Evolutionary conservation across 2,888 invertebrate genomes (phyloP).

Genomic region (Plebejus anna): DNA sequence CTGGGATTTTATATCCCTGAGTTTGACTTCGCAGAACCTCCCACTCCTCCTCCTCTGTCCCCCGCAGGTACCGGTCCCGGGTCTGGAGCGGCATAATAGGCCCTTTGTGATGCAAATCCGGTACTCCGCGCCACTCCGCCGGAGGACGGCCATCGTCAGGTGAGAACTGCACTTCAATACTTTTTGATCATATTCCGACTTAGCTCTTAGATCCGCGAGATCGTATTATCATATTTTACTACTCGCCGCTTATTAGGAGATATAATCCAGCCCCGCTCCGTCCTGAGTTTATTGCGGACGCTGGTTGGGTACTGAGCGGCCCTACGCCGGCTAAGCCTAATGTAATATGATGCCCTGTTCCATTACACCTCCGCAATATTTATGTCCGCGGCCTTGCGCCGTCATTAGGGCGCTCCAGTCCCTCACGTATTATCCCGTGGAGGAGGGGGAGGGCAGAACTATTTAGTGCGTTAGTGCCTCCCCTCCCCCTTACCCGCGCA

Average conservation of each 20-base stretch:
- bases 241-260: neutral
- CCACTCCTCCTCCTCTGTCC: neutral
- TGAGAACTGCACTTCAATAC: conserved; percentile 15
- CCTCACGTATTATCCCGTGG: neutral
- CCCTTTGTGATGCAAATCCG: conserved; percentile 17
- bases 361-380: conserved; percentile 12
- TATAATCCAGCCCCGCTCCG: neutral
- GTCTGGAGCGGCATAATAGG: neutral
- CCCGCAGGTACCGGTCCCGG: neutral
- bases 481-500: neutral
- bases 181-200: neutral
- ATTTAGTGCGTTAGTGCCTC: neutral
- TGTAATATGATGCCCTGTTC: conserved; percentile 12
- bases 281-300: neutral
- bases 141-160: conserved; percentile 13
- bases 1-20: neutral
- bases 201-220: neutral
- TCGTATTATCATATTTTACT: neutral
- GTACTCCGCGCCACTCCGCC: neutral
- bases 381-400: conserved; percentile 3
- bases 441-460: neutral
- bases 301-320: neutral
- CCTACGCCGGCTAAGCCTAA: neutral
- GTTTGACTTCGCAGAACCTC: neutral
- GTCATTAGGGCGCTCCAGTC: conserved; percentile 3